A percentile compares a stretch with the other conserved stretches of the same genome.
These are phyloP conservation scores for Nemotelus pantherinus DNA, from an alignment of 2,888 invertebrate genomes.

Conservation along the genomic window DNA sequence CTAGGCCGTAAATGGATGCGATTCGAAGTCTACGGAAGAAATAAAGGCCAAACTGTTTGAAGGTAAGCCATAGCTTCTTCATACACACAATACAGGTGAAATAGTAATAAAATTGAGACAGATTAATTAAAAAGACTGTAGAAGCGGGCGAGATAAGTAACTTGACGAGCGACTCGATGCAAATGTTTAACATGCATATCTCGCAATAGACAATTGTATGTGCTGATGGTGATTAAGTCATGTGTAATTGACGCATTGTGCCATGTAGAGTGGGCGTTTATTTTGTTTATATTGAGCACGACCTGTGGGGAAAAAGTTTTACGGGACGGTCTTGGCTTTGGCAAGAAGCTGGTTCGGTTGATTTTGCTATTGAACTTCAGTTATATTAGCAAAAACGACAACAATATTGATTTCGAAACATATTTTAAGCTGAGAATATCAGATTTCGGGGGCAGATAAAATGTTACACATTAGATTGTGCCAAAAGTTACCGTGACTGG, in stretches of 20 bases:
- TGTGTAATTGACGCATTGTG: constrained; percentile 38
- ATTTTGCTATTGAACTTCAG: constrained; percentile 25
- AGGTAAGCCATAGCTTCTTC: constrained; percentile 42
- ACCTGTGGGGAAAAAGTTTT: not conserved
- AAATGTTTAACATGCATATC: constrained; percentile 10
- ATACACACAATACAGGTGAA: not conserved
- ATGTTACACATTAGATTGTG: no score
- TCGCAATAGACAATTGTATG: constrained; percentile 31
- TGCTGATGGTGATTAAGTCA: constrained; percentile 17
- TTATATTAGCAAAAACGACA: not conserved
- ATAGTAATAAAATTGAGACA: not conserved
- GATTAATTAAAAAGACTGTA: constrained; percentile 1
- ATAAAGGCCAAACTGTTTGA: constrained; percentile 50
- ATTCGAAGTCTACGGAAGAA: constrained; percentile 46
- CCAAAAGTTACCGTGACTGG: no score
- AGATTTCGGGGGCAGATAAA: no score
- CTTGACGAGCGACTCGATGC: not conserved
- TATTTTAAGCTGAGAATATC: no score
- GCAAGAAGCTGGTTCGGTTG: not conserved
- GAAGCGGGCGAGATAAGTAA: not conserved
- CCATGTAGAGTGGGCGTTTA: constrained; percentile 34
- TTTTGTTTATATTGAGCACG: constrained; percentile 32
- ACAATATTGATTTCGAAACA: not conserved
- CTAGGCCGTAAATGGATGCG: constrained; percentile 51
- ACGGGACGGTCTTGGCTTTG: not conserved